Conservation (phyloP, 1,140 invertebrate species). For the Centruroides sculpturatus region DNA sequence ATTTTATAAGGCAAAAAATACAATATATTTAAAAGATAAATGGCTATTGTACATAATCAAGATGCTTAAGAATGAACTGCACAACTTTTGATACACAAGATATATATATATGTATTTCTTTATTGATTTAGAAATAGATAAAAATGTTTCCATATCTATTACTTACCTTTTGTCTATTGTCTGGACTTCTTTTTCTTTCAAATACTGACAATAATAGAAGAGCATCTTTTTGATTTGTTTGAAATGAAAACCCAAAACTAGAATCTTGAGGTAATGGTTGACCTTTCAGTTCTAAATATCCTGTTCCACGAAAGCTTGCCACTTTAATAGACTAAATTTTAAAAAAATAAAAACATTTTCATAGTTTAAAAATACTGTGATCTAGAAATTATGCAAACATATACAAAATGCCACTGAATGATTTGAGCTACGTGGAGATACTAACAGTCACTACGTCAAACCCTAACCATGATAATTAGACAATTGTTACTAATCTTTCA, state of each 20-base stretch:
- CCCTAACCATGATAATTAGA: background rate
- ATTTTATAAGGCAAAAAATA: no score
- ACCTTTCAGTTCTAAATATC: conserved; percentile 56
- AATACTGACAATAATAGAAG: conserved; percentile 54
- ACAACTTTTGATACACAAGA: no score
- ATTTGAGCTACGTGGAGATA: no score
- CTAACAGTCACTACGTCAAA: background rate
- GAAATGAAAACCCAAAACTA: conserved; percentile 58
- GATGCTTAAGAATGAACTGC: no score
- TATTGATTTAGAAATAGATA: no score
- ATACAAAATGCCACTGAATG: no score
- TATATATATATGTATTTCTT: no score
- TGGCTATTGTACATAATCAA: no score
- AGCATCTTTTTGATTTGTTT: conserved; percentile 49
- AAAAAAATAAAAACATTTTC: conserved; percentile 4
- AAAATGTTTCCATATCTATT: no score
- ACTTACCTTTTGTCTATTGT: conserved; percentile 15
- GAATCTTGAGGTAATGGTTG: conserved; percentile 45
- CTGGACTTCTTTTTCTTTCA: conserved; percentile 14
- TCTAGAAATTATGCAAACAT: no score
- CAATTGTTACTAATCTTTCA: background rate
- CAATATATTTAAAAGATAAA: no score
- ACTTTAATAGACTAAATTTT: conserved; percentile 38
- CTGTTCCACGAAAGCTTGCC: conserved; percentile 59
- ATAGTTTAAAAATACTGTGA: background rate